Evolutionary conservation across 2,888 invertebrate species (phyloP), one percentile per base, ranked within the genome.

Genomic region (Miltochrista miniata): DNA sequence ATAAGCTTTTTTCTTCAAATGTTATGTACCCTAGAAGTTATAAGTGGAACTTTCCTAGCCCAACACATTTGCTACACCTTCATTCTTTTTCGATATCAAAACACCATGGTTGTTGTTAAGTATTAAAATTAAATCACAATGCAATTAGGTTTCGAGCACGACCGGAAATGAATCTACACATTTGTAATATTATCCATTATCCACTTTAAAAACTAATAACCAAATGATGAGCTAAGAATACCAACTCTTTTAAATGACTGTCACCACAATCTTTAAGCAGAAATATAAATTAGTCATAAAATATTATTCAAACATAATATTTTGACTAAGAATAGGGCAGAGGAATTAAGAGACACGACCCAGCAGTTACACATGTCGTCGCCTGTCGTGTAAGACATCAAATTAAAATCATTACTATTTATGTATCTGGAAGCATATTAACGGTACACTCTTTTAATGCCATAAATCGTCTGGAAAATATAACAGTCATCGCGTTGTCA

Each of bases 381-480:
- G 79, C 76, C 81, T 84, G 87, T 87, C 90, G 81, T 90, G 89
- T 89, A 87, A 65, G 85, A 90, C 90, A 90, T 87, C 83, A 90
- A 88, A 90, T 90, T 88, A 89, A 91, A 86, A 90, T 89, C 79
- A 87, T 83, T 83, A 83, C 83, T 90, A 90, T 91, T 90, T 91
- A 90, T 90, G 90, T 72, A 86, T 84, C 82, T 85, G 84, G 81
- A 78, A 85, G 85, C 68, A 81, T 85, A 89, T 87, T 86, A 90
- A 89, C 83, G 81, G 84, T 83, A 82, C 74, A 78, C 80, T 90
- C 90, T 90, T 90, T 87, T 90, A 89, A 86, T 83, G 86, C 79
- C 84, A 90, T 91, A 91, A 91, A 91, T 91, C 85, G 91, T 89
- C 86, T 90, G 87, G 88, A 88, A 89, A 88, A 90, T 91, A 91